Base-by-base conservation (phyloP, 2,113 vertebrate genomes). In the Sciurus niger region DNA sequence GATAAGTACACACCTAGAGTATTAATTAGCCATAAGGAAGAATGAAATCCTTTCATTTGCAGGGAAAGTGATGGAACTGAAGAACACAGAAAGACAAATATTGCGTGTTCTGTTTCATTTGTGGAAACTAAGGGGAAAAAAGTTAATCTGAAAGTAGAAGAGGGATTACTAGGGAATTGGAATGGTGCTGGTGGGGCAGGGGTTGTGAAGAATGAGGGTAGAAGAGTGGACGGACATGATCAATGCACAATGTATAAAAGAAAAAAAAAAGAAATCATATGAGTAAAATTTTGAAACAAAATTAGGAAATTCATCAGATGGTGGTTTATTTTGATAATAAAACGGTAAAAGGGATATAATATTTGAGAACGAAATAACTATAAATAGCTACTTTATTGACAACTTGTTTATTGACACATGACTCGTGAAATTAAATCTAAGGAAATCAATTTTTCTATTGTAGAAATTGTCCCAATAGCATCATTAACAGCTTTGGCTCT, bases 401-500 rank as follows among this genome's bases (percentile, higher is more conserved):
- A 73, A 58, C 6, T 40, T 95, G 9, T 90, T 84, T 84, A 51
- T 30, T 60, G 48, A 79, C 68, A 93, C 78, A 67, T 88, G 22
- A 8, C 6, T 63, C 85, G 13, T 76, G 11, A 84, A 95, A 84
- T 87, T 95, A 78, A 92, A 85, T 92, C 8, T 80, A 53, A 93
- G 40, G 25, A 78, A 72, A 79, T 74, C 6, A 22, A 51, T 70
- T 93, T 17, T 68, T 2, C 17, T 78, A 20, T 63, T 20, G 40
- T 80, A 84, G 32, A 96, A 91, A 67, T 67, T 43, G 28, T 79
- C 34, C 30, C 43, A 37, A 95, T 93, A 90, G 13, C 3, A 90
- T 67, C 22, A 40, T 43, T 72, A 79, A 84, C 20, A 68, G 40
- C 7, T 55, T 90, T 87, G 53, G 9, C 9, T 22, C 93, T 68